These are phyloP conservation scores for Porites lutea DNA, from an alignment of 64 coral and sea anemone genomes.

Conservation along the genomic window DNA sequence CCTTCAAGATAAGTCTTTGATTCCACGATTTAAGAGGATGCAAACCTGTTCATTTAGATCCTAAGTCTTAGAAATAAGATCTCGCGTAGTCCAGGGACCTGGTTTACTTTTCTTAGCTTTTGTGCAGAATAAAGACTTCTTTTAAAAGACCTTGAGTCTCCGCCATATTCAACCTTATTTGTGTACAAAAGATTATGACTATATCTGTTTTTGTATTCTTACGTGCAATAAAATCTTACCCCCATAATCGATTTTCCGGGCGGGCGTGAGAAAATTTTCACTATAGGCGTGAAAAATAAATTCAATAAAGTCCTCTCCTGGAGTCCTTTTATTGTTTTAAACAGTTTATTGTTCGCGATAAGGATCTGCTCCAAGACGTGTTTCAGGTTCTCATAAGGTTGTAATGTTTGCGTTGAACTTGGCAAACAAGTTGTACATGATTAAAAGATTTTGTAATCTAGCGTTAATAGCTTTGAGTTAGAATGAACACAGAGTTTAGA, in stretches of 20 bases:
- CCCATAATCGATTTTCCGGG: neutral
- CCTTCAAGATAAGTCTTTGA: constrained; percentile 5
- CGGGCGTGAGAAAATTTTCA: neutral
- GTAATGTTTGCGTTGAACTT: constrained; percentile 35
- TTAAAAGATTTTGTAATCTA: constrained; percentile 13
- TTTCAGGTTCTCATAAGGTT: constrained; percentile 3
- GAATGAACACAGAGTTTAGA: neutral
- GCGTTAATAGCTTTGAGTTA: neutral
- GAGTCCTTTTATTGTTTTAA: neutral
- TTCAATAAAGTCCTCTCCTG: neutral
- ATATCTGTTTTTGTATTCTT: constrained; percentile 10
- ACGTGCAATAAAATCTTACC: neutral
- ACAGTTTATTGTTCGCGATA: neutral
- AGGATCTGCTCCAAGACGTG: neutral
- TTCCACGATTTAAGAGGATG: neutral
- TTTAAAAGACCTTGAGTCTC: constrained; percentile 1
- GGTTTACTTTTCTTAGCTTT: constrained; percentile 14
- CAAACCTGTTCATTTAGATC: no score
- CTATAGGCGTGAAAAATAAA: constrained; percentile 25
- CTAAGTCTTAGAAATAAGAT: no score
- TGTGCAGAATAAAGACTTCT: constrained; percentile 1
- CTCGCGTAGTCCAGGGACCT: neutral
- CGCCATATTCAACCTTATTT: constrained; percentile 17
- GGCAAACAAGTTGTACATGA: constrained; percentile 49
- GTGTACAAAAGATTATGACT: constrained; percentile 42